Base-by-base conservation (phyloP, 2,888 invertebrate species). In the Epinotia brunnichana region DNA sequence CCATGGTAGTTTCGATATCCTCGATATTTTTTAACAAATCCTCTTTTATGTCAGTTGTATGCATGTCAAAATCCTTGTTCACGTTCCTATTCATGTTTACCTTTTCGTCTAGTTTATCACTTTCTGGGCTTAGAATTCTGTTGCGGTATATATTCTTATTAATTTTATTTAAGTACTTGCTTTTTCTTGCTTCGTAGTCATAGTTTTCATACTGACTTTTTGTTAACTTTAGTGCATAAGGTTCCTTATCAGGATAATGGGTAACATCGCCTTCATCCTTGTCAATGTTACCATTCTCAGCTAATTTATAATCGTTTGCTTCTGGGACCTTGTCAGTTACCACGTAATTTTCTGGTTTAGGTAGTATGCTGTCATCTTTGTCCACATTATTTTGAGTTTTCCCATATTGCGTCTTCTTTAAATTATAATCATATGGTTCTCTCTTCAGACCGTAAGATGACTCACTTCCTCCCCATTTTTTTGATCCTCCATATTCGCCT, bases 401-500 rank as follows among this genome's bases (percentile, higher is more conserved):
- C 62, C 76, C 79, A 70, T 82, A 83, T 75, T 83, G 80, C 24
- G 57, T 72, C 35, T 75, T 75, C n/a, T 70, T 76, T 72, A 74
- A 53, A 73, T 56, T 73, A 29, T 73, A 75, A 48, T 75, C 74
- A 63, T 51, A 75, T 5, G 74, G 41, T 53, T 71, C 68, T 75
- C 67, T 44, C 71, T 78, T 77, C 77, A 56, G 81, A 75, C 17
- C 75, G 74, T 17, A 80, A 69, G 83, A 81, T 29, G 71, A 73
- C 44, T 76, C 76, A 3, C 77, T 74, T 5, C 77, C 75, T 59
- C 80, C 77, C 83, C 83, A 87, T 68, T 81, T 79, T 66, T 86
- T 86, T 0, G 80, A 75, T 2, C 75, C 73, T 35, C 79, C 81
- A 63, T 78, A 74, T 13, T 78, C 82, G 17, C 82, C 82, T 72